Conservation (phyloP, 1,140 invertebrate species). For the Portunus trituberculatus region DNA sequence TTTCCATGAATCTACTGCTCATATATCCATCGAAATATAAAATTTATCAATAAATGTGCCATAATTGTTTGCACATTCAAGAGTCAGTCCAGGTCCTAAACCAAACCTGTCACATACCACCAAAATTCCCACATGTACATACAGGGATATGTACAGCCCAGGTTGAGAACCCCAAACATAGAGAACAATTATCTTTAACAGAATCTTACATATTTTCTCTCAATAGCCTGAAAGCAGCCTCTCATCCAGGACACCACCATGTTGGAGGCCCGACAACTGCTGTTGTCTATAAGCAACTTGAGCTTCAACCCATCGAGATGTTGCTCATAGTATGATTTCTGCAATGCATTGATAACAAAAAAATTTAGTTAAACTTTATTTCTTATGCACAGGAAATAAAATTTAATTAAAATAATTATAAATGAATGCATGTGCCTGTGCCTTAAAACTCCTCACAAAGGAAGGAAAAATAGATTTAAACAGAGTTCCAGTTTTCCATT, state of each 20-base stretch:
- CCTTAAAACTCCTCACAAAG: too few species aligned
- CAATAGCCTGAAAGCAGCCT: conserved; percentile 59
- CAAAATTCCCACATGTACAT: background rate
- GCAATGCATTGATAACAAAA: background rate
- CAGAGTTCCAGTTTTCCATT: too few species aligned
- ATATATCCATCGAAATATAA: background rate
- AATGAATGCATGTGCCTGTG: too few species aligned
- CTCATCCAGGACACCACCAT: conserved; percentile 61
- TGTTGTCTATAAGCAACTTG: conserved; percentile 53
- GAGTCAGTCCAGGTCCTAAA: background rate
- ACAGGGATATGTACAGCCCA: background rate
- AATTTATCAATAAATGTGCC: background rate
- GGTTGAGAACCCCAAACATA: background rate
- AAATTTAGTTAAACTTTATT: background rate
- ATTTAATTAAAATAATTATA: background rate
- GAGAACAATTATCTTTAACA: background rate
- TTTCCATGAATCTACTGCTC: too few species aligned
- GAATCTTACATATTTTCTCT: conserved; percentile 63
- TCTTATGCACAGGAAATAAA: background rate
- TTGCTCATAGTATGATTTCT: conserved; percentile 42
- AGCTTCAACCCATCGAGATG: conserved; percentile 58
- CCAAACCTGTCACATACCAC: background rate
- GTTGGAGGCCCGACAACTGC: conserved; percentile 28
- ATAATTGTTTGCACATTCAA: background rate
- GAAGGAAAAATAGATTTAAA: too few species aligned